phyloP scores from a whole-genome alignment of 2,888 invertebrate species.

The Drosophila antonietae region DNA sequence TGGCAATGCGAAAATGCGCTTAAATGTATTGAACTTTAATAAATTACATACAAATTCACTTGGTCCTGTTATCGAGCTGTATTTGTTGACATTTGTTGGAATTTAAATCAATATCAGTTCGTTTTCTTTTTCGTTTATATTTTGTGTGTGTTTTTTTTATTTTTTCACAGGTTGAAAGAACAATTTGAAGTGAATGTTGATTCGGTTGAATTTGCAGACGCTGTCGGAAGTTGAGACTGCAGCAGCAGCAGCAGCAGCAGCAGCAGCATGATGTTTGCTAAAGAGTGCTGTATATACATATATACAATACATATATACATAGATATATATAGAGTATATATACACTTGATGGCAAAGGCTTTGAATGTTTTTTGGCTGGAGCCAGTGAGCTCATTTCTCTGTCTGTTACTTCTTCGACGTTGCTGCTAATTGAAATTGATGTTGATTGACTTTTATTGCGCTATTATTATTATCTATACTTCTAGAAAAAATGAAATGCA shows the following conservation, averaged over 20 bases:
- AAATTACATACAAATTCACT: slow-evolving; percentile 5
- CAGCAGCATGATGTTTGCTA: slow-evolving; percentile 32
- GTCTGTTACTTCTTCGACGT: slow-evolving; percentile 22
- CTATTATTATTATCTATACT: slow-evolving; percentile 34
- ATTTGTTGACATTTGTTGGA: slow-evolving; percentile 13
- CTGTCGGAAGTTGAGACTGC: background rate
- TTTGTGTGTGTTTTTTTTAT: background rate
- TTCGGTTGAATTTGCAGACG: slow-evolving; percentile 51
- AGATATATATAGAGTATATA: background rate
- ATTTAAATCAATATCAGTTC: slow-evolving; percentile 27
- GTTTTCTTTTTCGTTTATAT: background rate
- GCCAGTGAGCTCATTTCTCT: background rate
- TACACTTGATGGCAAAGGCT: background rate
- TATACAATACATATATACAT: background rate
- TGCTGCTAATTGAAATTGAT: slow-evolving; percentile 72
- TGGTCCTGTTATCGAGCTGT: background rate
- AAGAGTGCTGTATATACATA: slow-evolving; percentile 8
- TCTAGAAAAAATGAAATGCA: slow-evolving; percentile 21
- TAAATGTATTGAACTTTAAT: slow-evolving; percentile 2
- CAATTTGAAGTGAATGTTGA: slow-evolving; percentile 31
- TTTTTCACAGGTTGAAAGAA: background rate
- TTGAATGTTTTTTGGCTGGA: background rate
- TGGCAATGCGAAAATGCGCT: slow-evolving; percentile 1
- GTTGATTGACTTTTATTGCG: slow-evolving; percentile 79
- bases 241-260: background rate